A percentile compares a stretch with the other conserved stretches of the same genome.
phyloP scores from a whole-genome alignment of 2,888 invertebrate genomes.

The Alcis repandata region DNA sequence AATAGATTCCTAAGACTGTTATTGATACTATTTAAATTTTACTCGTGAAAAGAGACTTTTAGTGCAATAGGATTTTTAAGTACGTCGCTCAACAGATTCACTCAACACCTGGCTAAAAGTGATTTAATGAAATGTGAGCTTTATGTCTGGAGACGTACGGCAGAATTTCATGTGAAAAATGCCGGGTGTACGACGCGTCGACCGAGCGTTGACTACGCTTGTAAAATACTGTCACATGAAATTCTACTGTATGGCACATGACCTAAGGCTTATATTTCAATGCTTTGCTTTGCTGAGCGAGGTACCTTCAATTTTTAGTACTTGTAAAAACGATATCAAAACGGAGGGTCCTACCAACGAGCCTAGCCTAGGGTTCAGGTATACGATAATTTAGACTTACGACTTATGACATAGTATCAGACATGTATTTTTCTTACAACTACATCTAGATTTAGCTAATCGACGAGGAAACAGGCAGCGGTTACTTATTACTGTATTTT shows the following conservation, averaged over 20 bases:
- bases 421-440: conserved; percentile 85
- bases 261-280: neutral
- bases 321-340: conserved; percentile 32
- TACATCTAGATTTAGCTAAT: conserved; percentile 50
- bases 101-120: neutral
- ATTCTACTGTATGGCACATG: neutral
- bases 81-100: neutral
- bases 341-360: conserved; percentile 54
- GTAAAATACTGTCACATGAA: neutral
- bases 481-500: conserved; percentile 7
- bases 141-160: neutral
- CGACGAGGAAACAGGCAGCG: conserved; percentile 29
- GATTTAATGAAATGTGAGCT: neutral
- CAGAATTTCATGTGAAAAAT: neutral
- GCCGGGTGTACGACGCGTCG: neutral
- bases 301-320: conserved; percentile 4
- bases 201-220: neutral
- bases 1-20: conserved; percentile 5
- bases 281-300: too few species aligned
- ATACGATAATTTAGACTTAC: conserved; percentile 61
- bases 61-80: conserved; percentile 10
- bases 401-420: conserved; percentile 87
- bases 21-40: neutral
- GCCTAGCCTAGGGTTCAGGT: conserved; percentile 73
- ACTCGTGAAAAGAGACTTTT: conserved; percentile 8